phyloP scores from a whole-genome alignment of 1,140 invertebrate genomes.

The Pseudomyrmex flavicornis region DNA sequence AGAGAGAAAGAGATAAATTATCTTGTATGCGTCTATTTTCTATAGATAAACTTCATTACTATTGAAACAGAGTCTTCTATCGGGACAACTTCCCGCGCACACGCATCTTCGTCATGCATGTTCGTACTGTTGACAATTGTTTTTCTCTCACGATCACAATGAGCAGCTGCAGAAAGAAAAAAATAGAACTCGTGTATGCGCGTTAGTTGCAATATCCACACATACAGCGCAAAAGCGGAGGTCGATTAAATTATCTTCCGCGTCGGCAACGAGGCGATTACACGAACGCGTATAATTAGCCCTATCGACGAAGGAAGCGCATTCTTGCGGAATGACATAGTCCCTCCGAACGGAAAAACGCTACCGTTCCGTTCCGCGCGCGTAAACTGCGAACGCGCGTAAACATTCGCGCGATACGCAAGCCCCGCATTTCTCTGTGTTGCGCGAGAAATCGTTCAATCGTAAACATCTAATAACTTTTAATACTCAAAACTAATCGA shows the following conservation, averaged over 20 bases:
- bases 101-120: slow-evolving; percentile 14
- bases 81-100: background rate
- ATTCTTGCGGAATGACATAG: slow-evolving; percentile 41
- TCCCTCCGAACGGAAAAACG: slow-evolving; percentile 2
- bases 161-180: background rate
- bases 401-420: background rate
- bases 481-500: background rate
- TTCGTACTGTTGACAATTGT: background rate
- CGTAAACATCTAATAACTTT: background rate
- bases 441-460: no score
- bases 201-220: background rate
- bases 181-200: background rate
- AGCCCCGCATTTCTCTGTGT: no score
- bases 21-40: background rate
- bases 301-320: slow-evolving; percentile 48
- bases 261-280: slow-evolving; percentile 42
- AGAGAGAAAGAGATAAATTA: no score
- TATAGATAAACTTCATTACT: background rate
- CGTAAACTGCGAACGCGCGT: background rate
- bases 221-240: background rate
- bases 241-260: slow-evolving; percentile 55
- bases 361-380: slow-evolving; percentile 19
- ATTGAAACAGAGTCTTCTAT: slow-evolving; percentile 3
- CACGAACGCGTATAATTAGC: slow-evolving; percentile 64
- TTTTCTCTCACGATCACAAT: slow-evolving; percentile 4